Conservation (phyloP, 2,888 invertebrate species). For the Acanthoscelides obtectus region DNA sequence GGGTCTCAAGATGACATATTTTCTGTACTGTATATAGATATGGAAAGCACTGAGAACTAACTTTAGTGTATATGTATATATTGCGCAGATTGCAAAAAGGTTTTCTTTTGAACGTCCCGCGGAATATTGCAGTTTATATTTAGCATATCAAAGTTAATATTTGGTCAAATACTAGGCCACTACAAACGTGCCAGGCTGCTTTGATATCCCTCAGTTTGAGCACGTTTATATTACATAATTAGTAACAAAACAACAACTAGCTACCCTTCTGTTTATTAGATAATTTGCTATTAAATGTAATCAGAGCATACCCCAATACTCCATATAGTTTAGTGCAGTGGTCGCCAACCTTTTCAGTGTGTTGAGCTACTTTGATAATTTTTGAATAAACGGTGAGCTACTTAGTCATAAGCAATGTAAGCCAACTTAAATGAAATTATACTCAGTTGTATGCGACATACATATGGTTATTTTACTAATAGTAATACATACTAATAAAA, state of each 20-base stretch:
- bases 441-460: too few species aligned
- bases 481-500: too few species aligned
- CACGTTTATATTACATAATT: not conserved
- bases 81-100: not conserved
- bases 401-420: too few species aligned
- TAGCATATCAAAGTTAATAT: not conserved
- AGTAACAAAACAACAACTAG: not conserved
- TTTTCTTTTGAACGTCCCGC: not conserved
- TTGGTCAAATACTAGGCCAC: not conserved
- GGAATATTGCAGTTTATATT: not conserved
- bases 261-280: not conserved
- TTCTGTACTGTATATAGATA: too few species aligned
- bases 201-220: not conserved
- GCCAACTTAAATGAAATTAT: too few species aligned
- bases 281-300: not conserved
- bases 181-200: not conserved
- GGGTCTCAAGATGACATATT: too few species aligned
- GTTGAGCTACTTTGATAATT: too few species aligned
- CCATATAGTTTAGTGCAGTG: too few species aligned
- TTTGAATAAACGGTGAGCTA: too few species aligned
- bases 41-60: not conserved
- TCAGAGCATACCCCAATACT: not conserved
- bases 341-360: too few species aligned
- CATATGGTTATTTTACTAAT: too few species aligned
- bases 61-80: not conserved